Percentiles rank a stretch among this genome's conserved stretches.
Evolutionary conservation across 2,797 vertebrate species (phyloP).

Genomic region (Chromobotia macracanthus): DNA sequence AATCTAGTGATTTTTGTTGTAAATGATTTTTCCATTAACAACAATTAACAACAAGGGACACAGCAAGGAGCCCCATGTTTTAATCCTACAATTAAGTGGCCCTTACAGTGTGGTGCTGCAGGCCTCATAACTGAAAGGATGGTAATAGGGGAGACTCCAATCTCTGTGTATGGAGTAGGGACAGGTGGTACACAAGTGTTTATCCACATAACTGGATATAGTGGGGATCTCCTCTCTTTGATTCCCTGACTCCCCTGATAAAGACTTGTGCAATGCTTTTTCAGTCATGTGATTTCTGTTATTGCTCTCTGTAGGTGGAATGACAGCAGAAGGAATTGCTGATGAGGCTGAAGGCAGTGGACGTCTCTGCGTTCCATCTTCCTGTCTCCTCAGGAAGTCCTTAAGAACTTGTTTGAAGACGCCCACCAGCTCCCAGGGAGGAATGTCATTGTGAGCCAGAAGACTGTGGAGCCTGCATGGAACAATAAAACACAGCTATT

Average conservation of each 20-base stretch:
- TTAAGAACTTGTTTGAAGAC: constrained; percentile 90
- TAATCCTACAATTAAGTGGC: constrained; percentile 26
- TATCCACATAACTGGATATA: constrained; percentile 89
- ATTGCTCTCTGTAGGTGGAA: constrained; percentile 64
- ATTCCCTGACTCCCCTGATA: constrained; percentile 54
- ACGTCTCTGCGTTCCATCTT: constrained; percentile 66
- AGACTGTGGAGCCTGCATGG: constrained; percentile 86
- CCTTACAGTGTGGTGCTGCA: constrained; percentile 72
- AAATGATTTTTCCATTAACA: background rate
- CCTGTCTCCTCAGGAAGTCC: constrained; percentile 81
- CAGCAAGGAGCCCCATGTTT: too few species aligned
- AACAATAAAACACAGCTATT: background rate
- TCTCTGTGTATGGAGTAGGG: constrained; percentile 75
- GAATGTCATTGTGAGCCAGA: constrained; percentile 84
- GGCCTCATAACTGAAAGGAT: constrained; percentile 63
- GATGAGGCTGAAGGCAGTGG: constrained; percentile 25
- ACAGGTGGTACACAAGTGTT: constrained; percentile 72
- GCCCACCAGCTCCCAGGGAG: constrained; percentile 89
- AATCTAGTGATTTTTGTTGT: background rate
- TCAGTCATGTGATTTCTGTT: constrained; percentile 66
- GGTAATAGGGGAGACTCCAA: constrained; percentile 84
- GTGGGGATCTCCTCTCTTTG: constrained; percentile 90
- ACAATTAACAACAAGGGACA: too few species aligned
- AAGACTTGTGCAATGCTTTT: constrained; percentile 60
- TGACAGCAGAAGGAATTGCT: constrained; percentile 43